Evolutionary conservation across 2,888 invertebrate genomes (phyloP).

Genomic region (Coleophora flavipennella): DNA sequence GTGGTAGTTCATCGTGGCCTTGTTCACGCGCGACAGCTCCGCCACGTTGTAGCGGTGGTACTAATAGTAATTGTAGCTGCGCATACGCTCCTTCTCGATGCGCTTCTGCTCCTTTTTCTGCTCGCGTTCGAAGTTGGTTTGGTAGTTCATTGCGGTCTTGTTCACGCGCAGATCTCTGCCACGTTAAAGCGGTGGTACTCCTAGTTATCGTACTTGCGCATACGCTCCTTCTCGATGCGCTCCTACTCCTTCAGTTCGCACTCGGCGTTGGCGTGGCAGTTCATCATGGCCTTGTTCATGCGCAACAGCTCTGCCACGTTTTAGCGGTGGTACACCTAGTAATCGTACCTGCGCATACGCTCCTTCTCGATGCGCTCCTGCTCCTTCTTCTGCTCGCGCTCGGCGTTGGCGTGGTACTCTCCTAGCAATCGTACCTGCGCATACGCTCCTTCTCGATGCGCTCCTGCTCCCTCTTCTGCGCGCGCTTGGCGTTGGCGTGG

Average conservation of each 20-base stretch:
- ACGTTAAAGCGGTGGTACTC: constrained; percentile 95
- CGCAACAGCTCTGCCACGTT: constrained; percentile 89
- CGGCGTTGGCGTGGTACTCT: constrained; percentile 99
- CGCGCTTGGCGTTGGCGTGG: constrained; percentile 98
- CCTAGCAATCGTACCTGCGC: constrained; percentile 81
- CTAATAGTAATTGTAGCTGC: constrained; percentile 90
- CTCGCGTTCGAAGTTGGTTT: constrained; percentile 98
- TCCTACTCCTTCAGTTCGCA: constrained; percentile 99
- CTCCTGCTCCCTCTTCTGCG: constrained; percentile 99
- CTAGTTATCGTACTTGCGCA: constrained; percentile 85
- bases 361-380: constrained; percentile 99
- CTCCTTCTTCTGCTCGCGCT: constrained; percentile 99
- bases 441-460: constrained; percentile 99
- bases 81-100: constrained; percentile 99
- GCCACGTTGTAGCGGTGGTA: constrained; percentile 94
- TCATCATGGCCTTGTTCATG: constrained; percentile 95
- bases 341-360: constrained; percentile 92
- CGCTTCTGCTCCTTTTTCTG: constrained; percentile 99
- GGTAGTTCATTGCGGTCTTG: constrained; percentile 97
- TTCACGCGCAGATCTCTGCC: constrained; percentile 90
- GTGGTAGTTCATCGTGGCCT: constrained; percentile 96
- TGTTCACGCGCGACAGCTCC: constrained; percentile 91
- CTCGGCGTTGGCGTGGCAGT: constrained; percentile 98
- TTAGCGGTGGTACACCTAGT: constrained; percentile 97
- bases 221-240: constrained; percentile 98